phyloP scores from a whole-genome alignment of 2,797 vertebrate genomes.

The Girardinus metallicus region DNA sequence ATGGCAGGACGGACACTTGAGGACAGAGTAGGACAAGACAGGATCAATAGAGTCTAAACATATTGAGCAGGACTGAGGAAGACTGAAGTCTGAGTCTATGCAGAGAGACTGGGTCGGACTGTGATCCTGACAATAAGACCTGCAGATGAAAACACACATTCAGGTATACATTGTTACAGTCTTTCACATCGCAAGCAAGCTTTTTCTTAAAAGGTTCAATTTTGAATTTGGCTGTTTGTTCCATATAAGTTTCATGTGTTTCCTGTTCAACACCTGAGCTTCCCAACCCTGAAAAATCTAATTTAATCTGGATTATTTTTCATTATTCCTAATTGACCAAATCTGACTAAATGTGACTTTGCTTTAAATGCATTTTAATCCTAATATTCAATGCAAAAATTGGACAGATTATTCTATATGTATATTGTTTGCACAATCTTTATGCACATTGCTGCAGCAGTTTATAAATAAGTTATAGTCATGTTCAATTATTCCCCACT shows the following conservation, averaged over 20 bases:
- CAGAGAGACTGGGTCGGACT: conserved; percentile 83
- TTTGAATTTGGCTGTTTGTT: neutral
- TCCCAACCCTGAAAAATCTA: neutral
- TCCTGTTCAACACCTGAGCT: neutral
- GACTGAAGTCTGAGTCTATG: conserved; percentile 64
- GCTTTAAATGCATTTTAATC: neutral
- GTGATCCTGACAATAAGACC: conserved; percentile 92
- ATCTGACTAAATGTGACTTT: neutral
- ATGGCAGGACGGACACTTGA: conserved; percentile 93
- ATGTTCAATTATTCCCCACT: neutral
- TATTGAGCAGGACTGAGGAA: conserved; percentile 87
- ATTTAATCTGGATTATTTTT: neutral
- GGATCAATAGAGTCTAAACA: conserved; percentile 90
- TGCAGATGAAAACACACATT: conserved; percentile 55
- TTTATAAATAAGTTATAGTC: neutral
- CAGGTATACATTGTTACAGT: neutral
- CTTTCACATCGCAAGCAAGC: neutral
- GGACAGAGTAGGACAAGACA: conserved; percentile 81
- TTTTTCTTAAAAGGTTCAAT: neutral
- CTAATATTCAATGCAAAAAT: neutral
- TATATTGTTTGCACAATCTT: neutral
- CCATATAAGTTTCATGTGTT: neutral
- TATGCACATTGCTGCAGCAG: neutral
- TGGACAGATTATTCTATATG: no score
- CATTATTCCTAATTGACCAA: neutral